Evolutionary conservation across 2,797 vertebrate genomes (phyloP).

Genomic region (Clarias laeviceps): DNA sequence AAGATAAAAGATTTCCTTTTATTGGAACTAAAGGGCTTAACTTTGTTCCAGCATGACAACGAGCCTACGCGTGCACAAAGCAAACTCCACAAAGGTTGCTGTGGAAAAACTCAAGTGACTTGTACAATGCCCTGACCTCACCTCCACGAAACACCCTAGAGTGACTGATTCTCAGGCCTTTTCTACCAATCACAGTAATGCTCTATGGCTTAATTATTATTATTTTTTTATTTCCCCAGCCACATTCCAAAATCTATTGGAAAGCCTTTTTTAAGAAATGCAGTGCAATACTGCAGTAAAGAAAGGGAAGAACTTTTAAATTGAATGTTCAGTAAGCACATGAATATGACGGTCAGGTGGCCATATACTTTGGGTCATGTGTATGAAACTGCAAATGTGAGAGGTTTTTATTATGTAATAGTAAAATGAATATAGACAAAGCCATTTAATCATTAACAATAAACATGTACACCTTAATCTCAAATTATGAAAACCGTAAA

Average conservation of each 20-base stretch:
- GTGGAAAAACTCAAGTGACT: neutral
- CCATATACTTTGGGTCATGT: neutral
- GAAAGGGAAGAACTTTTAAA: neutral
- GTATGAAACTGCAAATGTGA: neutral
- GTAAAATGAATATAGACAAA: neutral
- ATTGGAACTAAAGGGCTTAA: neutral
- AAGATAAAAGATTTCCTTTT: neutral
- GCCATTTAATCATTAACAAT: neutral
- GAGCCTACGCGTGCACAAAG: neutral
- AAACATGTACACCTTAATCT: neutral
- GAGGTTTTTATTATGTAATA: neutral
- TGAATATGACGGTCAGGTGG: neutral
- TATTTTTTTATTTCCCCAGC: too few species aligned
- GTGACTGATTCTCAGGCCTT: neutral
- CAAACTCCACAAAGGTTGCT: neutral
- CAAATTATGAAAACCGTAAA: neutral
- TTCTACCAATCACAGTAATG: neutral
- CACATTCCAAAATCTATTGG: neutral
- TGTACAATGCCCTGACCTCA: neutral
- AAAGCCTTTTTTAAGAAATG: neutral
- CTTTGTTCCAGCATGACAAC: neutral
- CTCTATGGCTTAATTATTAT: neutral
- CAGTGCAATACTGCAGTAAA: neutral
- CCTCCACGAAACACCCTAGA: neutral
- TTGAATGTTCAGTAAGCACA: neutral